phyloP scores from a whole-genome alignment of 2,797 vertebrate genomes.

The Malurus leucopterus region DNA sequence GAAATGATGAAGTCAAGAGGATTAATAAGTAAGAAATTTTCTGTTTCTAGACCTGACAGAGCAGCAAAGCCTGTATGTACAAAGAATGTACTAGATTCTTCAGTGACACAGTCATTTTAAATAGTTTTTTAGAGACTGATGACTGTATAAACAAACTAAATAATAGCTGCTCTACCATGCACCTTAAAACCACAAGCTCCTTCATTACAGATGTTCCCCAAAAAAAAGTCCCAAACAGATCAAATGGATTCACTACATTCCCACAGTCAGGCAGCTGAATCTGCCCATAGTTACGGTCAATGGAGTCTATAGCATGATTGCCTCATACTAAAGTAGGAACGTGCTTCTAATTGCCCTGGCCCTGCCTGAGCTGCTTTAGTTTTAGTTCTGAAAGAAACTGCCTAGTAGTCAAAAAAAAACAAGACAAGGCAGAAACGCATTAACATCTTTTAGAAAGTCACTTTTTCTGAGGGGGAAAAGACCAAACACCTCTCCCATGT shows the following conservation, averaged over 20 bases:
- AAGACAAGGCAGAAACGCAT: not conserved
- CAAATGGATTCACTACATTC: not conserved
- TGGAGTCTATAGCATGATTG: not conserved
- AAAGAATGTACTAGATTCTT: not conserved
- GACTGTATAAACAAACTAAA: not conserved
- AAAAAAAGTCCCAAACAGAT: not conserved
- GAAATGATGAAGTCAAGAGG: not conserved
- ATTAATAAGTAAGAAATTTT: not conserved
- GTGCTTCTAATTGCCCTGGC: not conserved
- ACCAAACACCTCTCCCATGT: not conserved
- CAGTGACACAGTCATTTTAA: not conserved
- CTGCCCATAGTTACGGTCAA: not conserved
- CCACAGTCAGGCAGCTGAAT: not conserved
- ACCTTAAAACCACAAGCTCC: not conserved
- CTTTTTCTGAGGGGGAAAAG: not conserved
- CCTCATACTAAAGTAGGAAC: not conserved
- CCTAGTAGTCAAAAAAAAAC: not conserved
- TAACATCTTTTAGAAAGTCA: not conserved
- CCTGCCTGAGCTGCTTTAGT: not conserved
- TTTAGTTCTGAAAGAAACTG: not conserved
- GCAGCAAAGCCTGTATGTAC: not conserved
- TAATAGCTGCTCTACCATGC: not conserved
- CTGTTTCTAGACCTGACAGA: not conserved
- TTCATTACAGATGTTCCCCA: not conserved
- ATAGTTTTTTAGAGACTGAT: fast-evolving